Conservation (phyloP, 2,797 vertebrate species). For the Loriculus beryllinus region DNA sequence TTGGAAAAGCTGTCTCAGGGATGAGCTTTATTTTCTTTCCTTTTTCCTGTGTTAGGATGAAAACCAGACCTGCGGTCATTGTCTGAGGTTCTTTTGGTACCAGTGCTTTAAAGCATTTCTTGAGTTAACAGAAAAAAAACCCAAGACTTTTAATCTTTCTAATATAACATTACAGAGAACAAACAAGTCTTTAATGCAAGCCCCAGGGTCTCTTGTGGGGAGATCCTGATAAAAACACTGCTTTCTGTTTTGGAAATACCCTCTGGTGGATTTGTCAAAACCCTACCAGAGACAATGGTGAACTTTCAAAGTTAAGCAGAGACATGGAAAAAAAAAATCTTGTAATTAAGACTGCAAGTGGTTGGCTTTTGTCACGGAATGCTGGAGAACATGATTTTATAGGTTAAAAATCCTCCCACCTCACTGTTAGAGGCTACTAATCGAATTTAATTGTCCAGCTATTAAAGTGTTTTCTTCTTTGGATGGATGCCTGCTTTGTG, state of each 20-base stretch:
- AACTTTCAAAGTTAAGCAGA: constrained; percentile 55
- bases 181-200: constrained; percentile 57
- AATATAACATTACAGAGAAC: constrained; percentile 56
- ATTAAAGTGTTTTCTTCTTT: neutral
- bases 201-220: constrained; percentile 42
- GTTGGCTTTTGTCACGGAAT: constrained; percentile 29
- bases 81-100: constrained; percentile 35
- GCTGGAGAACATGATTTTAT: neutral
- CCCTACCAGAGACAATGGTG: constrained; percentile 46
- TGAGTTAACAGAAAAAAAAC: neutral
- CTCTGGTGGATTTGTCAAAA: constrained; percentile 59
- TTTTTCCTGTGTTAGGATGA: constrained; percentile 14
- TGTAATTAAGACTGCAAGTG: constrained; percentile 25
- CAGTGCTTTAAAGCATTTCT: constrained; percentile 35
- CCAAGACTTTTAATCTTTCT: constrained; percentile 45
- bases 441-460: neutral
- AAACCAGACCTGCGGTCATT: constrained; percentile 37
- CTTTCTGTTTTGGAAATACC: constrained; percentile 69
- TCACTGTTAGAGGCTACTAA: neutral
- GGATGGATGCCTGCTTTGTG: neutral
- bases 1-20: neutral
- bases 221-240: constrained; percentile 49
- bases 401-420: neutral
- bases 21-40: constrained; percentile 20
- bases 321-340: constrained; percentile 18